Percentiles rank a stretch among this genome's conserved stretches.
These are phyloP conservation scores for Hypselothyrea guttata DNA, from an alignment of 2,888 invertebrate genomes.

Conservation along the genomic window DNA sequence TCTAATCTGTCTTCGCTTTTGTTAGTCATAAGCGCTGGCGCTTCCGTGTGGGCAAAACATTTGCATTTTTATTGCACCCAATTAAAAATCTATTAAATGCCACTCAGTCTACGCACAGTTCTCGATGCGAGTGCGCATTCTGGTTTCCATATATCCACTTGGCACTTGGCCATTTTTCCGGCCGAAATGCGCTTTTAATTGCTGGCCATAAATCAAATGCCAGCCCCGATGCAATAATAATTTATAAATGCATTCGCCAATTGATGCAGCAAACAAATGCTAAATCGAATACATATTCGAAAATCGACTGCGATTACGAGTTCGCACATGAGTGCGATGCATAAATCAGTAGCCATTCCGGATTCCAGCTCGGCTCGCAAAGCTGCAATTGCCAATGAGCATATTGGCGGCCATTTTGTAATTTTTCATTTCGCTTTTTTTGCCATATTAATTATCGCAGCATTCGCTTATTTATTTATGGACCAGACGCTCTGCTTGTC, in stretches of 20 bases:
- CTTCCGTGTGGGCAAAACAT: slow-evolving; percentile 18
- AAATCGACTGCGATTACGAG: slow-evolving; percentile 26
- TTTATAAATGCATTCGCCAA: slow-evolving; percentile 54
- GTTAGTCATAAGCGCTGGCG: not conserved
- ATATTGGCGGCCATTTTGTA: slow-evolving; percentile 62
- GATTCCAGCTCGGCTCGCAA: slow-evolving; percentile 52
- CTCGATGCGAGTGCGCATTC: not conserved
- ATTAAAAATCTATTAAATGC: slow-evolving; percentile 71
- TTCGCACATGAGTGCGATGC: slow-evolving; percentile 35
- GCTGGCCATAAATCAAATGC: slow-evolving; percentile 73
- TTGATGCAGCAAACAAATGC: slow-evolving; percentile 40
- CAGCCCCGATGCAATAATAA: slow-evolving; percentile 42
- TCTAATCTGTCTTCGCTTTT: no score
- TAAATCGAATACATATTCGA: slow-evolving; percentile 29
- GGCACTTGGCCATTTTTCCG: slow-evolving; percentile 34
- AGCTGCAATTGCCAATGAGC: slow-evolving; percentile 57
- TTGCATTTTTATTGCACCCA: slow-evolving; percentile 57
- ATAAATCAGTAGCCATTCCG: slow-evolving; percentile 61
- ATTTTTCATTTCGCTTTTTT: slow-evolving; percentile 21
- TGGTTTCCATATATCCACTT: slow-evolving; percentile 20
- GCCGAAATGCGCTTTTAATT: slow-evolving; percentile 74
- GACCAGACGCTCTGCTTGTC: slow-evolving; percentile 18
- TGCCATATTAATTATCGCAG: slow-evolving; percentile 64
- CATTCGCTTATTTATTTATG: slow-evolving; percentile 51
- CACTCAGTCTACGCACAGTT: slow-evolving; percentile 29